Evolutionary conservation across 2,113 vertebrate genomes (phyloP), one percentile per base, ranked within the genome.

Genomic region (cat (Felis catus)): DNA sequence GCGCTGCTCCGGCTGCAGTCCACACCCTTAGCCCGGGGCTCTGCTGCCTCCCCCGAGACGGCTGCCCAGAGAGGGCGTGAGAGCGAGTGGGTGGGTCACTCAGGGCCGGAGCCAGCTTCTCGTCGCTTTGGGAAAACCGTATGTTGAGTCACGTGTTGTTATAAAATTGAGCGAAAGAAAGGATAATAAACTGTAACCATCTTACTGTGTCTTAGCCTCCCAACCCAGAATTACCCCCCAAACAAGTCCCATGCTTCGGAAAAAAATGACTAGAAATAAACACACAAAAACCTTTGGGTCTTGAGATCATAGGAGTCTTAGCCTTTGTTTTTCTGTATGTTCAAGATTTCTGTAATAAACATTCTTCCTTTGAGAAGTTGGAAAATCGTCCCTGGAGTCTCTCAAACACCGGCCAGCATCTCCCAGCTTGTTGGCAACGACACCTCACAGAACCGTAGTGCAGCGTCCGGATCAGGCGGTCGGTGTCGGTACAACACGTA

Each of bases 371-470:
- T 5, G 27, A 31, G n/a, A 85, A 58, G 45, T 33, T 39, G n/a
- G 23, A 79, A n/a, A 41, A 3, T 18, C 15, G 58, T 27, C 4
- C 19, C 0, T 1, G 18, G 89, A 51, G 9, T 66, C 36, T 33
- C 13, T 25, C 6, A 12, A 18, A 5, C 7, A 4, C 27, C 15
- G 0, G 15, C 29, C 39, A 29, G 39, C 7, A 19, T 58, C 33
- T 1, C n/a, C 23, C 65, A 33, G 29, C 84, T 14, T 27, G 48
- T 29, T 12, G 1, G 29, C 2, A 7, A 41, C 21, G 83, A 31
- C 19, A 15, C 51, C n/a, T 51, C 8, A 0, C 16, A 6, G 36
- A 45, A 2, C 3, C 14, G 3, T 1, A 5, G 45, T 3, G 45
- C 51, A 61, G 51, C 15, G 1, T 10, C 39, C 51, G 10, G 51